These are phyloP conservation scores for Microcebus griseorufus DNA, from an alignment of 2,113 vertebrate genomes.

Conservation along the genomic window DNA sequence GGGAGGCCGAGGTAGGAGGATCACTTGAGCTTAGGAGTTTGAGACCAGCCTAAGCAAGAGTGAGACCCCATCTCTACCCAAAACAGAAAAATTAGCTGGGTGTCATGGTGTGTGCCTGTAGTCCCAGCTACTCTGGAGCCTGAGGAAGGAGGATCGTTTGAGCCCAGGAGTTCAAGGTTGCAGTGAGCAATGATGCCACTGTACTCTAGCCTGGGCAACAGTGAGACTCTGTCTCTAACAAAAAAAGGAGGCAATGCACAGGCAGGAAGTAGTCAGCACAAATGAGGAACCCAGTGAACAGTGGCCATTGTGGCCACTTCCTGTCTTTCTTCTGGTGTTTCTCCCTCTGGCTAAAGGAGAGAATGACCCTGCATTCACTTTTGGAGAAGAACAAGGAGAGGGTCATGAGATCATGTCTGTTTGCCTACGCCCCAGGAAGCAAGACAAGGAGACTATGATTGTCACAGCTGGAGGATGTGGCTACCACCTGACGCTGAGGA, in stretches of 20 bases:
- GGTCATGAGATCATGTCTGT: slow-evolving; percentile 6
- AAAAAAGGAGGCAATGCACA: neutral
- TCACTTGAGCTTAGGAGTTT: no score
- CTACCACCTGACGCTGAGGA: neutral
- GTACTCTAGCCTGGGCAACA: no score
- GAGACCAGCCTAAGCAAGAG: no score
- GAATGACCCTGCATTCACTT: slow-evolving; percentile 16
- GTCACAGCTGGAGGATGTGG: neutral
- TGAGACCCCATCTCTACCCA: no score
- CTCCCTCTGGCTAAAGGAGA: neutral
- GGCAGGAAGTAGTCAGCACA: neutral
- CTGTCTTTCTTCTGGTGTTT: neutral
- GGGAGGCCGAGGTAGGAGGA: no score
- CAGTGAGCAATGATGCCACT: no score
- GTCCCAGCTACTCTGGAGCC: no score
- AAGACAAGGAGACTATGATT: neutral
- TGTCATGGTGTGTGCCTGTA: no score
- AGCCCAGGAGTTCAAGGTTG: no score
- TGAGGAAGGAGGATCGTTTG: no score
- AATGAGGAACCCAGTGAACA: neutral
- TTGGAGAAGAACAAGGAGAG: neutral
- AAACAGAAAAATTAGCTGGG: no score
- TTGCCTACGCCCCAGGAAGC: neutral
- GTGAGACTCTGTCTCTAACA: no score
- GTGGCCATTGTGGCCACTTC: neutral